phyloP scores from a whole-genome alignment of 1,140 invertebrate genomes.

The Akabosia matsudoensis region DNA sequence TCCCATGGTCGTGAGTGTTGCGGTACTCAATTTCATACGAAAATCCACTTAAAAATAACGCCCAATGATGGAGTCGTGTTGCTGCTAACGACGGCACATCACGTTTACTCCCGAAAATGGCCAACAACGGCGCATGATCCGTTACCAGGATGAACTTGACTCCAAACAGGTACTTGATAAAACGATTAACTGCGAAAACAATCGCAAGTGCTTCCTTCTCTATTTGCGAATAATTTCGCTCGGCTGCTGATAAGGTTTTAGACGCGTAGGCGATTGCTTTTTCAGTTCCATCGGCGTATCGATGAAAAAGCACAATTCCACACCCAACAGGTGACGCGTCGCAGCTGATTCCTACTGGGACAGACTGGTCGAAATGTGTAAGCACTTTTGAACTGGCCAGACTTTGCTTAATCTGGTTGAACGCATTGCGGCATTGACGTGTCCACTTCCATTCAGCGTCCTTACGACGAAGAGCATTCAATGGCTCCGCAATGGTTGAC shows the following conservation, averaged over 20 bases:
- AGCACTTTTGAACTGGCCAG: not conserved
- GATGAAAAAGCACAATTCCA: constrained; percentile 39
- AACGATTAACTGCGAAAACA: constrained; percentile 45
- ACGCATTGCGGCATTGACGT: not conserved
- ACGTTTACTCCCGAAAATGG: constrained; percentile 45
- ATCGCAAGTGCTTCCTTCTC: constrained; percentile 46
- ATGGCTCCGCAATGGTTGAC: constrained; percentile 41
- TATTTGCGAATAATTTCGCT: constrained; percentile 38
- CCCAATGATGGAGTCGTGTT: not conserved
- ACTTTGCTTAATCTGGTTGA: not conserved
- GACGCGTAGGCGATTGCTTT: constrained; percentile 45
- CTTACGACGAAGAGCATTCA: constrained; percentile 23
- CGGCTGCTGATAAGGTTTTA: constrained; percentile 26
- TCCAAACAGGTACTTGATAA: constrained; percentile 47
- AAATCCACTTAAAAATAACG: not conserved
- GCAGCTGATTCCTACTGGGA: constrained; percentile 1
- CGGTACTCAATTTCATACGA: not conserved
- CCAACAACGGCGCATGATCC: constrained; percentile 49
- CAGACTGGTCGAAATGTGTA: constrained; percentile 1
- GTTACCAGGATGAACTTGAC: constrained; percentile 47
- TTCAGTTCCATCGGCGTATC: constrained; percentile 41
- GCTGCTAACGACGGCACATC: not conserved
- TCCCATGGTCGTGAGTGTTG: not conserved
- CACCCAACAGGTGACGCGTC: constrained; percentile 40
- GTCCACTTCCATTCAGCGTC: not conserved